Base-by-base conservation (phyloP, 2,888 invertebrate species). In the Eilema depressum region DNA sequence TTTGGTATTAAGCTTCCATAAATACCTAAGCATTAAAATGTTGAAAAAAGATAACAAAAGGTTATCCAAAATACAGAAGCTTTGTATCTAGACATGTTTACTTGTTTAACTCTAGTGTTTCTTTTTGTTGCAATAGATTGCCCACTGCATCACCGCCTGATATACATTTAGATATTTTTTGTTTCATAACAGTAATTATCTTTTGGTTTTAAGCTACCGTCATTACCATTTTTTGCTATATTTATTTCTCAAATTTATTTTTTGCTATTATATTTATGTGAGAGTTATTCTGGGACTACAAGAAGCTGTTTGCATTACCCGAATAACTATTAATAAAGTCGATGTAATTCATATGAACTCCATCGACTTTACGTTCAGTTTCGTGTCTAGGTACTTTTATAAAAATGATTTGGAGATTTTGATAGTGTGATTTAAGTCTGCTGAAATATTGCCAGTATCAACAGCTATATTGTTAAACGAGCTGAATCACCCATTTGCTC, bases 401-500 rank as follows among this genome's bases (percentile, higher is more conserved):
- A 1, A 17, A 37, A 63, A 63, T 17, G 37, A 20, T 8, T 37
- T 37, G 8, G 2, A 14, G 33, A 23, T 12, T 47, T 53, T 25
- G 23, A 20, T 41, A 62, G 59, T 47, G 20, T 30, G 17, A 8
- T 61, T 68, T 63, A 47, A 72, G 66, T 69, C 53, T 60, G 33
- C 60, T 68, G 53, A 72, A 68, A 76, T 47, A 69, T 65, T 11
- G 71, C 69, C 68, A 68, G 64, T 68, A 73, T 64, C 83, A 73
- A 75, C 69, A 60, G 68, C 68, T 74, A 66, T 66, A 63, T 65
- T 69, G 66, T 74, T 70, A 63, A 77, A 75, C 68, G 65, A 76
- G 68, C 73, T 76, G 64, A 71, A 75, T 76, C 70, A 73, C 30
- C 68, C 68, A 75, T 80, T 82, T 79, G 77, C 82, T 74, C 76